Percentiles rank a stretch among this genome's conserved stretches.
phyloP scores from a whole-genome alignment of 1,140 invertebrate genomes.

The Drosophila kurseongensis region DNA sequence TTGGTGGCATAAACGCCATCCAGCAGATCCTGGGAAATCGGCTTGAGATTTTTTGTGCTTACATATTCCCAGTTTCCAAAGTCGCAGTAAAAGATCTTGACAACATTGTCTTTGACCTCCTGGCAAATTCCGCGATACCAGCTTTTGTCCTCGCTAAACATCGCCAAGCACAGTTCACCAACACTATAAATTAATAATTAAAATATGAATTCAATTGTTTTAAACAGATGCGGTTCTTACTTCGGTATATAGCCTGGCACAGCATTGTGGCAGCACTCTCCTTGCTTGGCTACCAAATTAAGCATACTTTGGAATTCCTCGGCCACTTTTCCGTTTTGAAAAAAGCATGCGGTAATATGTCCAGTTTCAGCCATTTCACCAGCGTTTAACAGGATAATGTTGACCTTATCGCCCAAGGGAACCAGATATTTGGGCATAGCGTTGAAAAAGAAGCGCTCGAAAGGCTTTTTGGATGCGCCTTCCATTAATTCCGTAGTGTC shows the following conservation, averaged over 20 bases:
- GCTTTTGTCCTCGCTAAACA: conserved; percentile 38
- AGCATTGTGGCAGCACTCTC: background rate
- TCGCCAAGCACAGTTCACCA: conserved; percentile 49
- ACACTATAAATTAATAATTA: conserved; percentile 19
- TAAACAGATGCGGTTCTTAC: conserved; percentile 16
- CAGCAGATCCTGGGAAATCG: conserved; percentile 15
- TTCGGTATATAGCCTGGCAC: conserved; percentile 33
- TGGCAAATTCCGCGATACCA: conserved; percentile 65
- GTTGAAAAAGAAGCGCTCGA: conserved; percentile 36
- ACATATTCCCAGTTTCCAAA: conserved; percentile 56
- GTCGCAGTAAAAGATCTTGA: conserved; percentile 41
- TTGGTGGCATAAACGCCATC: conserved; percentile 34
- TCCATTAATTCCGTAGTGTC: background rate
- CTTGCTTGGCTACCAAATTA: background rate
- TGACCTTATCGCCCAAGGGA: conserved; percentile 15
- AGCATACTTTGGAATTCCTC: conserved; percentile 23
- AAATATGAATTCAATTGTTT: background rate
- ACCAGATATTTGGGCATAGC: conserved; percentile 26
- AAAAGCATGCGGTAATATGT: conserved; percentile 40
- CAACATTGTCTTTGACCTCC: conserved; percentile 12
- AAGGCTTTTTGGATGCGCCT: background rate
- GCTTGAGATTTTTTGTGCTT: conserved; percentile 33
- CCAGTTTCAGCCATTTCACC: conserved; percentile 18
- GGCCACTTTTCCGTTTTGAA: conserved; percentile 10
- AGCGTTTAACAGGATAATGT: conserved; percentile 17